Evolutionary conservation across 1,140 invertebrate genomes (phyloP).

Genomic region (Brachionus asplanchnoidis): DNA sequence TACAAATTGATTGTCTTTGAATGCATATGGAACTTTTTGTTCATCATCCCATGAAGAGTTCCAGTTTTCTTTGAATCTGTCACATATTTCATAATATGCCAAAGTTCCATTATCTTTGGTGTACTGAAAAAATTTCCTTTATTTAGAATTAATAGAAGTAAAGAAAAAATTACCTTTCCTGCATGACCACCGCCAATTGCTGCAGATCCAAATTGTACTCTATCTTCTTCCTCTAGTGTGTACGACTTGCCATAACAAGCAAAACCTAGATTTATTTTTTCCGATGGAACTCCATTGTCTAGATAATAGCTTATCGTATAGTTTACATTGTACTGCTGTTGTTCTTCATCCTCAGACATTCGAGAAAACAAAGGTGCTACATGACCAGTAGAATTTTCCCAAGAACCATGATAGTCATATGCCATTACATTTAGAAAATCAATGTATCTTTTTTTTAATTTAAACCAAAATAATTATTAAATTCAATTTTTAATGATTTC

Average conservation of each 20-base stretch:
- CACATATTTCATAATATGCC: conserved; percentile 80
- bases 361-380: conserved; percentile 51
- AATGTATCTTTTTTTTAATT: conserved; percentile 69
- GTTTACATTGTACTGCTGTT: conserved; percentile 42
- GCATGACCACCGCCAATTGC: conserved; percentile 71
- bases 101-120: conserved; percentile 75
- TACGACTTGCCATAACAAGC: conserved; percentile 85
- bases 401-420: conserved; percentile 59
- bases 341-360: conserved; percentile 41
- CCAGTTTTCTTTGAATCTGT: conserved; percentile 43
- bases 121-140: conserved; percentile 56
- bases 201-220: conserved; percentile 79
- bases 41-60: background rate
- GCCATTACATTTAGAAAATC: conserved; percentile 87
- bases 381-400: conserved; percentile 73
- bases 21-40: conserved; percentile 65
- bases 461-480: background rate
- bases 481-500: background rate
- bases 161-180: conserved; percentile 63
- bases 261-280: conserved; percentile 62
- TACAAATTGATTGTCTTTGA: conserved; percentile 81
- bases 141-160: too few relatives aligned
- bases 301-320: background rate
- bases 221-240: conserved; percentile 66
- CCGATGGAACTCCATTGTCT: background rate